A percentile compares a stretch with the other conserved stretches of the same genome.
Conservation (phyloP, 2,888 invertebrate genomes). For the Aricia artaxerxes region DNA sequence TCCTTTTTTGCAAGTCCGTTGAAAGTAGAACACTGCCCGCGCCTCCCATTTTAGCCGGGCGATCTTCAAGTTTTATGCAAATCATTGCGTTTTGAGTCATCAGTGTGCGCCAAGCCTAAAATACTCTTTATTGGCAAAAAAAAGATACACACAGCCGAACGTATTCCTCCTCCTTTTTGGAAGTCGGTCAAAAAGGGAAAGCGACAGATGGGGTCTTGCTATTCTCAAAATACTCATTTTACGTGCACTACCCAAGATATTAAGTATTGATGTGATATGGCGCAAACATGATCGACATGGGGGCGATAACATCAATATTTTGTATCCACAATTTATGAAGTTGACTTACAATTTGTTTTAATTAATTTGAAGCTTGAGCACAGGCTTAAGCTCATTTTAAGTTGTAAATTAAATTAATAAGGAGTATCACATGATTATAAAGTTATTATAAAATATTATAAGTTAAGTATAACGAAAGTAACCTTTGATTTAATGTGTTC, state of each 20-base stretch:
- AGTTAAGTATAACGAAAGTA: no score
- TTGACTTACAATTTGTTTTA: background rate
- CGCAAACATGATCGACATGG: background rate
- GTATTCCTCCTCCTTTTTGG: no score
- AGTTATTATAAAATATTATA: no score
- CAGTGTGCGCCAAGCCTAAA: background rate
- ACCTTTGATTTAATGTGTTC: no score
- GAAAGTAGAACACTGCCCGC: no score
- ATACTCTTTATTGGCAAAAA: background rate
- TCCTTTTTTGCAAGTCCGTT: no score
- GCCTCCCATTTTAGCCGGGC: no score
- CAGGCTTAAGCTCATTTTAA: no score
- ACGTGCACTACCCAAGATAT: background rate
- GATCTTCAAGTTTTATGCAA: background rate
- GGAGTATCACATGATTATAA: no score
- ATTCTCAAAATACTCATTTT: background rate
- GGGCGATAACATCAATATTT: background rate
- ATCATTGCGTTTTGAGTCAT: background rate
- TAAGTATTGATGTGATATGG: background rate
- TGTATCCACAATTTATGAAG: background rate
- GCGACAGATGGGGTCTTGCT: background rate
- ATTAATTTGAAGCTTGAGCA: no score
- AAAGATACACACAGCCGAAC: no score
- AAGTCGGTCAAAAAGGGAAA: background rate
- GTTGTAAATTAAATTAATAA: no score